phyloP scores from a whole-genome alignment of 2,113 vertebrate genomes.

The Scartelaos histophorus region DNA sequence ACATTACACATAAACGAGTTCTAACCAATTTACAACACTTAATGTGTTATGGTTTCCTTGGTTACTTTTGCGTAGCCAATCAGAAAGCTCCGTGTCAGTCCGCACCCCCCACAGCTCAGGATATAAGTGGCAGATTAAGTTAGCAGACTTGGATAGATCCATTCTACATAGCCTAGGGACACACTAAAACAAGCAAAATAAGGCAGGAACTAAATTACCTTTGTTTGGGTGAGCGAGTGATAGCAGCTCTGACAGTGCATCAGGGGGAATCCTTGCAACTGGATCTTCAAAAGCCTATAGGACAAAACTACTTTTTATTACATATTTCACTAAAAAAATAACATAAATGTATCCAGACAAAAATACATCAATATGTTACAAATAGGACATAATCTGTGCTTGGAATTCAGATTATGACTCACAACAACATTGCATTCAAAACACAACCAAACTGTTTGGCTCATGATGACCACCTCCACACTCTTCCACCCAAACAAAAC shows the following conservation, averaged over 20 bases:
- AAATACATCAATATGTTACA: background rate
- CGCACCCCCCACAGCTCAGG: slow-evolving; percentile 51
- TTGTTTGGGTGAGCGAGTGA: slow-evolving; percentile 63
- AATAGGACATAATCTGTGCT: background rate
- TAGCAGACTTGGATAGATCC: slow-evolving; percentile 70
- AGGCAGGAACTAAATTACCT: slow-evolving; percentile 72
- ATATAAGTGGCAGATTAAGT: slow-evolving; percentile 77
- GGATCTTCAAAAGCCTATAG: slow-evolving; percentile 15
- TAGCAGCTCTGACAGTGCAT: slow-evolving; percentile 57
- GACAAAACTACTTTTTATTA: slow-evolving; percentile 20
- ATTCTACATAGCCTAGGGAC: slow-evolving; percentile 75
- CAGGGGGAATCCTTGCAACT: slow-evolving; percentile 17
- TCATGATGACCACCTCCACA: background rate
- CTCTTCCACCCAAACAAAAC: background rate
- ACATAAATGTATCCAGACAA: background rate
- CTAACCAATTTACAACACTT: slow-evolving; percentile 70
- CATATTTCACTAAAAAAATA: background rate
- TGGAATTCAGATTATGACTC: background rate
- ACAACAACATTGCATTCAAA: background rate
- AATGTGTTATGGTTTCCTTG: slow-evolving; percentile 71
- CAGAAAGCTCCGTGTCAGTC: slow-evolving; percentile 42
- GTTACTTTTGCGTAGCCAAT: slow-evolving; percentile 73
- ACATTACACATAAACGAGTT: slow-evolving; percentile 68
- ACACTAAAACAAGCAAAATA: slow-evolving; percentile 72
- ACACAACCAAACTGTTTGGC: background rate